A percentile compares a stretch with the other conserved stretches of the same genome.
phyloP scores from a whole-genome alignment of 2,888 invertebrate species.

The Mythimna impura region DNA sequence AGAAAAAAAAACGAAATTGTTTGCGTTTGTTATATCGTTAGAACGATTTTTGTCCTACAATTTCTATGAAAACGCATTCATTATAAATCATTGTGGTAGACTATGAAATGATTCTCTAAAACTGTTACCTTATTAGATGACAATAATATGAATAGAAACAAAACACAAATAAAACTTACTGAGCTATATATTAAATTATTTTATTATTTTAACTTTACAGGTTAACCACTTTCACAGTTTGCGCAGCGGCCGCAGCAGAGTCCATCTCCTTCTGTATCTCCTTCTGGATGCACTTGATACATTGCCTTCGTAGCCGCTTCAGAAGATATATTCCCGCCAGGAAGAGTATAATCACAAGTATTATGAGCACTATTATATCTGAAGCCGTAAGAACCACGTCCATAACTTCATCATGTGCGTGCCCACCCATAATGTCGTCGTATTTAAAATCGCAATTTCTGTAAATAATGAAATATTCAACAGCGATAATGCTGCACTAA shows the following conservation, averaged over 20 bases:
- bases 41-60: too few species aligned
- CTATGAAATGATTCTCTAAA: too few species aligned
- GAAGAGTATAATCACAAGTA: conserved; percentile 68
- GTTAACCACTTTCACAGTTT: conserved; percentile 49
- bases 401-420: conserved; percentile 76
- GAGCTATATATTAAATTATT: conserved; percentile 46
- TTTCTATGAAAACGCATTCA: too few species aligned
- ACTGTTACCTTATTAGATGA: too few species aligned
- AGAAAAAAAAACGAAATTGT: too few species aligned
- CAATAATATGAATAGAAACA: conserved; percentile 6
- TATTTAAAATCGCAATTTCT: conserved; percentile 45
- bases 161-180: conserved; percentile 40
- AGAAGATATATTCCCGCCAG: conserved; percentile 65
- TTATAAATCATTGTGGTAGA: too few species aligned
- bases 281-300: conserved; percentile 66
- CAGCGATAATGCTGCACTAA: conserved; percentile 35
- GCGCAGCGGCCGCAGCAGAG: conserved; percentile 33
- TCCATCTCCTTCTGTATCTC: conserved; percentile 70
- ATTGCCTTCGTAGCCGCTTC: conserved; percentile 67
- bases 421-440: conserved; percentile 65
- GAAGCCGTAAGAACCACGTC: conserved; percentile 66
- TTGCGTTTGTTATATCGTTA: too few species aligned
- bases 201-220: conserved; percentile 11
- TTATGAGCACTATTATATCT: conserved; percentile 70
- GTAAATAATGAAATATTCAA: conserved; percentile 55